Evolutionary conservation across 2,888 invertebrate species (phyloP).

Genomic region (Rotaria magnacalcarata): DNA sequence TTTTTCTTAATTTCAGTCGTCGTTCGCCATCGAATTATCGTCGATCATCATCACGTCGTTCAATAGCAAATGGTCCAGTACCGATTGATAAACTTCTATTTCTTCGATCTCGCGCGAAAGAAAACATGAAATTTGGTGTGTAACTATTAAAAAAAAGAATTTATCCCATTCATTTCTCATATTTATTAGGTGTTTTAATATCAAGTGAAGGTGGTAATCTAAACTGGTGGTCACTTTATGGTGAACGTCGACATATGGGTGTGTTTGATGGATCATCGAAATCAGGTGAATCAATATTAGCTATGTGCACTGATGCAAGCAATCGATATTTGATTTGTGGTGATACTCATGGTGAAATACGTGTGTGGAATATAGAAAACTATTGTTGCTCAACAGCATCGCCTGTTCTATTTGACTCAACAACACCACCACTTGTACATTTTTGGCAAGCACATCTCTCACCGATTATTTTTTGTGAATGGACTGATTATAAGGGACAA

Average conservation of each 20-base stretch:
- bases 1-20: not conserved
- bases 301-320: conserved; percentile 52
- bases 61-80: conserved; percentile 47
- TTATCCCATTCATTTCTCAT: conserved; percentile 44
- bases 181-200: conserved; percentile 53
- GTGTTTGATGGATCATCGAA: conserved; percentile 53
- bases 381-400: conserved; percentile 51
- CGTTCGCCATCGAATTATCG: not conserved
- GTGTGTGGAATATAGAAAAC: conserved; percentile 54
- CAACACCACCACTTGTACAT: conserved; percentile 50
- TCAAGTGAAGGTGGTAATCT: conserved; percentile 58
- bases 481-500: conserved; percentile 51
- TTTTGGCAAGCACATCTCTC: conserved; percentile 55
- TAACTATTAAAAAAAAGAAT: conserved; percentile 50
- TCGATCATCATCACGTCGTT: conserved; percentile 27
- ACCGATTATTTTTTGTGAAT: conserved; percentile 56
- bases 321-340: conserved; percentile 54
- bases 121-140: conserved; percentile 50
- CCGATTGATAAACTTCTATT: conserved; percentile 58
- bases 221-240: conserved; percentile 56
- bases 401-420: not conserved
- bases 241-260: conserved; percentile 53
- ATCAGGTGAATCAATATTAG: conserved; percentile 54
- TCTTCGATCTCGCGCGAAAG: conserved; percentile 51
- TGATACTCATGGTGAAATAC: conserved; percentile 54